Percentiles rank a stretch among this genome's conserved stretches.
These are phyloP conservation scores for Leptosomus discolor DNA, from an alignment of 2,113 vertebrate genomes.

Conservation along the genomic window DNA sequence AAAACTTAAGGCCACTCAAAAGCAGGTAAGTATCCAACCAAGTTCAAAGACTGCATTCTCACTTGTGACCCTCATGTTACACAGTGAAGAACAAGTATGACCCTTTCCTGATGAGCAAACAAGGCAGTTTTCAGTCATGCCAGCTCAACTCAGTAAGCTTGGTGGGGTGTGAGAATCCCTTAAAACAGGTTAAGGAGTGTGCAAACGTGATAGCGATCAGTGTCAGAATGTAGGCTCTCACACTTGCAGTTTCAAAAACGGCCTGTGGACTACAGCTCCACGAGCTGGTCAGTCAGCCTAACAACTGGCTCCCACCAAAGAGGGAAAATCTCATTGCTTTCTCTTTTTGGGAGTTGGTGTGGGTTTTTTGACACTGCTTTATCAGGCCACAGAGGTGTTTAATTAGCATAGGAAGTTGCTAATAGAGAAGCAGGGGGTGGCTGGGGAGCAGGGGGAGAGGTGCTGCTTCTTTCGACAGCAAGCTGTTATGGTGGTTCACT, in stretches of 20 bases:
- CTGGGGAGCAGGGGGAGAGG: not conserved
- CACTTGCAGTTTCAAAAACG: not conserved
- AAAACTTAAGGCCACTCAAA: not conserved
- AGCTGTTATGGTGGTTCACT: not conserved
- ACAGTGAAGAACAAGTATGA: not conserved
- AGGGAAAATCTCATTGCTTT: accelerated
- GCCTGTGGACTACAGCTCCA: not conserved
- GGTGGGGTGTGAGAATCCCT: not conserved
- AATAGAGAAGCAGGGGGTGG: not conserved
- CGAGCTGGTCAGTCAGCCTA: not conserved
- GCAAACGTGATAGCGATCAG: not conserved
- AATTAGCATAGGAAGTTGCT: not conserved
- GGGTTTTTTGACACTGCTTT: not conserved
- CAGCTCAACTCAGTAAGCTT: not conserved
- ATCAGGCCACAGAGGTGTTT: not conserved
- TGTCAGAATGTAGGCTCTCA: not conserved
- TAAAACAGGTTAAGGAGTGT: not conserved
- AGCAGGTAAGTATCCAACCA: not conserved
- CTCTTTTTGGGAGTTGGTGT: not conserved
- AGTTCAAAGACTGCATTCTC: not conserved
- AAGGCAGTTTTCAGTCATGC: not conserved
- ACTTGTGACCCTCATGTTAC: not conserved
- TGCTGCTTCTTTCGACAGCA: not conserved
- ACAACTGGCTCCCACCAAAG: not conserved
- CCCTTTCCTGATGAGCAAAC: not conserved